A percentile compares a stretch with the other conserved stretches of the same genome.
phyloP scores from a whole-genome alignment of 1,140 invertebrate genomes.

The Drosophila tsacasi region DNA sequence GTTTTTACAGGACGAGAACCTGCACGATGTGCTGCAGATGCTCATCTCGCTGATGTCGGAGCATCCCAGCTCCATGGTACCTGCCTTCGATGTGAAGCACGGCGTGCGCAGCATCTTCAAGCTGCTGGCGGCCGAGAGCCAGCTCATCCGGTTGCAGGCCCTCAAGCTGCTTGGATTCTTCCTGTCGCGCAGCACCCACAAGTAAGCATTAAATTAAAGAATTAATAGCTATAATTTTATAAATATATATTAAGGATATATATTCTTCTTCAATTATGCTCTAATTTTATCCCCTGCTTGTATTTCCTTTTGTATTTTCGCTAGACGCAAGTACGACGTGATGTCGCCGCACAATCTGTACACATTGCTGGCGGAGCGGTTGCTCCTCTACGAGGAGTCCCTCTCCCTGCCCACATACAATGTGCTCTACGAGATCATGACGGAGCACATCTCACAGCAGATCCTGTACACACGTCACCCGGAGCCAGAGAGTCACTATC shows the following conservation, averaged over 20 bases:
- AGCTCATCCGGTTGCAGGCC: conserved; percentile 97
- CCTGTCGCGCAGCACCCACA: conserved; percentile 97
- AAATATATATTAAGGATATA: neutral
- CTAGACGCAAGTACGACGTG: conserved; percentile 98
- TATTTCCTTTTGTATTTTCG: neutral
- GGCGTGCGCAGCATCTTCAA: conserved; percentile 99
- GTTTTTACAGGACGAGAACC: conserved; percentile 95
- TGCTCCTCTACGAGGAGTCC: conserved; percentile 95
- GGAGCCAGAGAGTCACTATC: conserved; percentile 97
- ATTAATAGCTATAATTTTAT: no score
- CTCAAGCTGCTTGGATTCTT: conserved; percentile 98
- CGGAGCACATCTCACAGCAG: conserved; percentile 97
- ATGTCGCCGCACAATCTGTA: conserved; percentile 99
- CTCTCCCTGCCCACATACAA: conserved; percentile 98
- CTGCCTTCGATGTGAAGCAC: conserved; percentile 98
- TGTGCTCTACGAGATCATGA: conserved; percentile 99
- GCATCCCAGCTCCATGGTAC: conserved; percentile 99
- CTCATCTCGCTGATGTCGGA: conserved; percentile 98
- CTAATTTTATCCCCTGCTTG: no score
- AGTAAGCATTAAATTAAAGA: conserved; percentile 86
- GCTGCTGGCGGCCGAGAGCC: conserved; percentile 96
- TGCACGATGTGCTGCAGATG: conserved; percentile 99
- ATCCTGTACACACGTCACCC: conserved; percentile 96
- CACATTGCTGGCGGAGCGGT: conserved; percentile 96
- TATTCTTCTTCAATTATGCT: neutral